Base-by-base conservation (phyloP, 2,888 invertebrate species). In the Reticulitermes lucifugus region DNA sequence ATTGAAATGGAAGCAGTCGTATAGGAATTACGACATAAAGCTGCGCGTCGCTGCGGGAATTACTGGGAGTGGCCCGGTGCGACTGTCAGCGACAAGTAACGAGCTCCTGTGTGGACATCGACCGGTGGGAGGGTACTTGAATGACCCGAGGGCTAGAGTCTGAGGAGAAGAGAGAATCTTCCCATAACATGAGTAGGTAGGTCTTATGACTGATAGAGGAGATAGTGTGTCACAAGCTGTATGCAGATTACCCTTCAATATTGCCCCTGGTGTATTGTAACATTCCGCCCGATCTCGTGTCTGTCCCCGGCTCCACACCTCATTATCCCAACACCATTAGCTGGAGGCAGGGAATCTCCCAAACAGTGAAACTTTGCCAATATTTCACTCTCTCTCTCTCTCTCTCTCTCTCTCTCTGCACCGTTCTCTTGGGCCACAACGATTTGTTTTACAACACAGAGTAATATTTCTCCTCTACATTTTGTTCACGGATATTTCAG, bases 281-380 rank as follows among this genome's bases (percentile, higher is more conserved):
- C 73, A 9, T n/a, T 65, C n/a, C 9, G 25, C 41, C 41, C 22
- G 73, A 73, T 22, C 73, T 22, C 10, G 2, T 22, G 22, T 22
- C 73, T 73, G 73, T 35, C 73, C 25, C 7, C 1, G 6, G 35
- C 41, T 41, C 73, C 21, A 41, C 73, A 73, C 41, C 73, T 73
- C 73, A 73, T 73, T 41, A 73, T 41, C 35, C 73, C 73, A 73
- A 65, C 41, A 73, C 41, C 73, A 73, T 73, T 73, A 73, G 73
- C 73, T 73, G 18, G 73, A 41, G 41, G 41, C 73, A 73, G 73
- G 73, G 73, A 73, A 70, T 12, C 41, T 73, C 73, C 21, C 35
- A 73, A 41, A 73, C 35, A 73, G 35, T 18, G 73, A 73, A 73
- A 73, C 73, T 73, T 73, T 73, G 73, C 73, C 41, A 41, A 73